Percentiles rank a stretch among this genome's conserved stretches.
phyloP scores from a whole-genome alignment of 1,140 invertebrate genomes.

The Plutomurus gul region DNA sequence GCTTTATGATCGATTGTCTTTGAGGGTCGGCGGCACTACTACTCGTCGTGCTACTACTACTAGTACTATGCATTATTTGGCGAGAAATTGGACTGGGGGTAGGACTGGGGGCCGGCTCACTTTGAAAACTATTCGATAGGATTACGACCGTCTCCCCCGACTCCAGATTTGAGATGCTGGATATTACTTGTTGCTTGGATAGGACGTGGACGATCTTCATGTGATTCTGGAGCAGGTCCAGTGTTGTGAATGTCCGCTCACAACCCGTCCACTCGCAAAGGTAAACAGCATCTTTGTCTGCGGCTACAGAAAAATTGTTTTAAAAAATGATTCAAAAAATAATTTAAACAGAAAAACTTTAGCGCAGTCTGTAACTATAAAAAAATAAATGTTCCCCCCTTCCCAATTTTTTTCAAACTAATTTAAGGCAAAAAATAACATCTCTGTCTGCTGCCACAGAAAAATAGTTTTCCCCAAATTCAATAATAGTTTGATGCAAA shows the following conservation, averaged over 20 bases:
- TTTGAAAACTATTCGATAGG: constrained; percentile 1
- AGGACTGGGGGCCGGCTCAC: background rate
- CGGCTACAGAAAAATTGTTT: too few species aligned
- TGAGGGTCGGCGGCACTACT: background rate
- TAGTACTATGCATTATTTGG: background rate
- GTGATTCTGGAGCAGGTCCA: background rate
- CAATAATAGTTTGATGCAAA: background rate
- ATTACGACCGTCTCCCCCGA: constrained; percentile 4
- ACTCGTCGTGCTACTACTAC: background rate
- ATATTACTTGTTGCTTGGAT: constrained; percentile 6
- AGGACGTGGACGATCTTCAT: constrained; percentile 4
- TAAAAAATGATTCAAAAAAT: too few species aligned
- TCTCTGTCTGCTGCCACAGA: too few species aligned
- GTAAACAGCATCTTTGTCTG: constrained; percentile 14
- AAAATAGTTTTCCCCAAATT: background rate
- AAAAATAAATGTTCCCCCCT: too few species aligned
- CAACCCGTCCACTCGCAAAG: constrained; percentile 14
- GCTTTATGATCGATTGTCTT: constrained; percentile 14
- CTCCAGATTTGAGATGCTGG: constrained; percentile 1
- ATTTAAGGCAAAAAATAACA: too few species aligned
- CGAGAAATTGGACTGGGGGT: background rate
- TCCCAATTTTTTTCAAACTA: too few species aligned
- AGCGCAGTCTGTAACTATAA: too few species aligned
- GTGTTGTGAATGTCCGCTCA: constrained; percentile 1
- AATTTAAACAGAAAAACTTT: too few species aligned